These are phyloP conservation scores for Laspeyria flexula DNA, from an alignment of 2,888 invertebrate genomes.

Conservation along the genomic window DNA sequence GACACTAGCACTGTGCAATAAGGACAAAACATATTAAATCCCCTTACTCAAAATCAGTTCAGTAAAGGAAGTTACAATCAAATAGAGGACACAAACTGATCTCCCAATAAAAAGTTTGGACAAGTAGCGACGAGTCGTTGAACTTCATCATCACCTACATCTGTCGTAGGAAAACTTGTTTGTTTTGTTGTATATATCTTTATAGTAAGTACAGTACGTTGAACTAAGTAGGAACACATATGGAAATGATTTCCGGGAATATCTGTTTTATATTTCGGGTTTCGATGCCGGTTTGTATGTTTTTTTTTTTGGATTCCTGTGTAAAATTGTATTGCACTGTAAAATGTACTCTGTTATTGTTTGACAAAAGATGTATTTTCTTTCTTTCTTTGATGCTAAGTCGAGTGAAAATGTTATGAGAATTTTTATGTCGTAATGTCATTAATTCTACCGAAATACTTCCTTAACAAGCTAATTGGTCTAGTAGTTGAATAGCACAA, in stretches of 20 bases:
- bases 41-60: constrained; percentile 16
- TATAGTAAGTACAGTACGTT: constrained; percentile 47
- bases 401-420: too few relatives aligned
- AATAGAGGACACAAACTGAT: constrained; percentile 34
- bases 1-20: not conserved
- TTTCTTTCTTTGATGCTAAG: too few relatives aligned
- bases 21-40: constrained; percentile 6
- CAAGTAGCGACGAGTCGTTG: constrained; percentile 30
- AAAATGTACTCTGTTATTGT: too few relatives aligned
- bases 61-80: constrained; percentile 38
- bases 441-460: too few relatives aligned
- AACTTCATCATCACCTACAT: constrained; percentile 44
- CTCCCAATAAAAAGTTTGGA: constrained; percentile 43
- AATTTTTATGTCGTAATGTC: too few relatives aligned
- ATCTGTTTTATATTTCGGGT: constrained; percentile 7
- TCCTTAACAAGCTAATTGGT: too few relatives aligned
- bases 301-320: too few relatives aligned
- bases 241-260: constrained; percentile 41
- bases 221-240: constrained; percentile 40
- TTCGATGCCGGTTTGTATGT: too few relatives aligned
- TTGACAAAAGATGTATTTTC: too few relatives aligned
- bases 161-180: constrained; percentile 50
- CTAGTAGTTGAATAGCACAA: too few relatives aligned
- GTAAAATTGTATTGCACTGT: too few relatives aligned
- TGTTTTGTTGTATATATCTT: constrained; percentile 49